A percentile compares a stretch with the other conserved stretches of the same genome.
Evolutionary conservation across 2,797 vertebrate species (phyloP).

Genomic region (Emydoidea blandingii): DNA sequence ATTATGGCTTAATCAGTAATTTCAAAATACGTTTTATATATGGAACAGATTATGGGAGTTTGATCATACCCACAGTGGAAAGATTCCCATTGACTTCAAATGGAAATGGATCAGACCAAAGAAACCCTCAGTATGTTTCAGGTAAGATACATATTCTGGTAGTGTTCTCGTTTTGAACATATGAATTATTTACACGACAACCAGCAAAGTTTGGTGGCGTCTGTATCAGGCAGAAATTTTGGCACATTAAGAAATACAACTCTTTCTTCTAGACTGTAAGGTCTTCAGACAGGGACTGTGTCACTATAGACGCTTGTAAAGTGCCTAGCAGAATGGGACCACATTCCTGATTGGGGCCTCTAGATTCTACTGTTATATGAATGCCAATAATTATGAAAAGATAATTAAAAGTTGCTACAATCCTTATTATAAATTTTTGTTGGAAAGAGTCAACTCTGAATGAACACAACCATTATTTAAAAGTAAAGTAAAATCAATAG

Average conservation of each 20-base stretch:
- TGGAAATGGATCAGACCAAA: background rate
- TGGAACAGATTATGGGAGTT: background rate
- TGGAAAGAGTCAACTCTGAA: background rate
- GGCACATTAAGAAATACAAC: background rate
- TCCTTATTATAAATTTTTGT: background rate
- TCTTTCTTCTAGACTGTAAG: background rate
- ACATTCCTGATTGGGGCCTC: background rate
- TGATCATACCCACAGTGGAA: background rate
- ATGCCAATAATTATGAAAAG: background rate
- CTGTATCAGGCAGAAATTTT: background rate
- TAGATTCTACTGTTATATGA: background rate
- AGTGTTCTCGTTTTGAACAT: background rate
- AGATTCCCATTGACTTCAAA: background rate
- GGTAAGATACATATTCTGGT: background rate
- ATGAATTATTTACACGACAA: background rate
- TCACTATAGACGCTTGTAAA: rapidly evolving
- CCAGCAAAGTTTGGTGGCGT: background rate
- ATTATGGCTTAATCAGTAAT: background rate
- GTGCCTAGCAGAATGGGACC: no score
- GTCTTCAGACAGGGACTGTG: background rate
- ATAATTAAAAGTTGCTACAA: background rate
- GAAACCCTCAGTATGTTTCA: background rate
- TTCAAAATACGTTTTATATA: background rate
- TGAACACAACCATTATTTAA: background rate
- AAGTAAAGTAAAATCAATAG: background rate